Base-by-base conservation (phyloP, 2,113 vertebrate genomes). In the Oryzias javanicus region DNA sequence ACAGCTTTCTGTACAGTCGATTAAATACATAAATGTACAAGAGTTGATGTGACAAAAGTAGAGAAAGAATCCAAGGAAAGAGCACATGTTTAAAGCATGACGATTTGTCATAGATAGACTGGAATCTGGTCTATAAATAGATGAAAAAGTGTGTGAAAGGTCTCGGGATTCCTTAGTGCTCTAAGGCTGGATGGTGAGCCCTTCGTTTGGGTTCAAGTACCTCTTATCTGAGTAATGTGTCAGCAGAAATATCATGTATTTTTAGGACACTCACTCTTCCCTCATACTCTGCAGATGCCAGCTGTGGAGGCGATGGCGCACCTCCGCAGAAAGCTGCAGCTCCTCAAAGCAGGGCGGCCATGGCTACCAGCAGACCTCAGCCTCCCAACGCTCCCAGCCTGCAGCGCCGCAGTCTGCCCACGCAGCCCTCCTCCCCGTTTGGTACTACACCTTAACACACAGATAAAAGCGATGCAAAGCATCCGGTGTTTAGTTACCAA, bases 351-450 rank as follows among this genome's bases (percentile, higher is more conserved):
- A 93, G 95, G 2, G 15, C 64, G 1, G 25, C 71, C 82, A 22
- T 49, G 0, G 1, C 72, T 68, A 89, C 89, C 57, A 83, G 25
- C 49, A 60, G 82, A 0, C 62, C 80, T 0, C 90, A 90, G 15
- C 83, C 82, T 17, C 74, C 92, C 0, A 90, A 88, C 65, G 88
- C 67, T 44, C 79, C 82, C 13, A 78, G 80, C 0, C 78, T 92
- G 6, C 86, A 93, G 19, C 93, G 93, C 61, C 93, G 89, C 84
- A 92, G 90, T 71, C 82, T 95, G 72, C 93, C 93, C 0, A 91
- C 92, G 0, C 92, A 93, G 5, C 93, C 91, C 14, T 47, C 59
- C 65, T 90, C 88, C 27, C 88, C 88, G 4, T 57, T 82, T 3
- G 72, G 90, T 90, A 71, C 55, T 75, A 57, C 3, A 12, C n/a